phyloP scores from a whole-genome alignment of 2,113 vertebrate species.

The Myotis brandtii region DNA sequence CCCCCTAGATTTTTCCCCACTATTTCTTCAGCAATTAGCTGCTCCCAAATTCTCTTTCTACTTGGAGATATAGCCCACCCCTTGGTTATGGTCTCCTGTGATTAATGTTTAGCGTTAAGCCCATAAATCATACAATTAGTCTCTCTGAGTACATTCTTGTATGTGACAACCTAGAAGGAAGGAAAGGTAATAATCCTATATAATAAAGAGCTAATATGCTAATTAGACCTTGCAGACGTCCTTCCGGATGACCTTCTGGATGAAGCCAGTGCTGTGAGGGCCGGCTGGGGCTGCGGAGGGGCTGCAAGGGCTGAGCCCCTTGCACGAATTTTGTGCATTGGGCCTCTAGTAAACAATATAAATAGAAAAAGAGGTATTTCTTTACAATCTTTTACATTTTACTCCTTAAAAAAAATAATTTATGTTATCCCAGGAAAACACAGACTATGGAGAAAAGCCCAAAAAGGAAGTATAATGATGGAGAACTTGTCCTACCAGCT shows the following conservation, averaged over 20 bases:
- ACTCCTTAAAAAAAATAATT: neutral
- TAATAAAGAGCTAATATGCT: no score
- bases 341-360: constrained; percentile 13
- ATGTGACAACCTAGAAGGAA: constrained; percentile 37
- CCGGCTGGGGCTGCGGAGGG: no score
- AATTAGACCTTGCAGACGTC: no score
- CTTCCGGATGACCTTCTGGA: no score
- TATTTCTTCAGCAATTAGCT: constrained; percentile 26
- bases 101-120: neutral
- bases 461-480: neutral
- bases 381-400: constrained; percentile 2
- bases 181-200: neutral
- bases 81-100: neutral
- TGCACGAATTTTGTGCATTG: no score
- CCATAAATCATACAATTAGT: constrained; percentile 20
- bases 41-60: neutral
- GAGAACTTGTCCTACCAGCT: neutral
- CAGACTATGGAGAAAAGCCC: neutral
- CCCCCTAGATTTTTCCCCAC: neutral
- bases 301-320: no score
- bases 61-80: neutral
- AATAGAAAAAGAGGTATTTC: neutral
- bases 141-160: neutral
- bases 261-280: no score
- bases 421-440: constrained; percentile 43